Conservation (phyloP, 2,888 invertebrate genomes). For the Dicycla oo region DNA sequence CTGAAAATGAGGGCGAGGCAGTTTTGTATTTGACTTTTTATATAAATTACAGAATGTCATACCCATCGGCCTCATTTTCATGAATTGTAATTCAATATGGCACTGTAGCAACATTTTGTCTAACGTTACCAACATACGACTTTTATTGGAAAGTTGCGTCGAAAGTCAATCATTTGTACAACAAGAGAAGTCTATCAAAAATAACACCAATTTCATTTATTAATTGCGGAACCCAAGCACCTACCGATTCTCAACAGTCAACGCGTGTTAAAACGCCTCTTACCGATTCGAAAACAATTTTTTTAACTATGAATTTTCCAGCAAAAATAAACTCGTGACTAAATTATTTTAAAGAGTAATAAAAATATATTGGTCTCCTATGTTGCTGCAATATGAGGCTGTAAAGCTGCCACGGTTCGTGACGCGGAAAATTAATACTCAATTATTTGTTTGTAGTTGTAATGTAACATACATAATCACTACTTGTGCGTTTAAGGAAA, state of each 20-base stretch:
- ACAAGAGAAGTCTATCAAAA: neutral
- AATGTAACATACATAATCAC: neutral
- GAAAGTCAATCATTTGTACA: neutral
- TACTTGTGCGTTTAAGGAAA: neutral
- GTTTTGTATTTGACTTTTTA: neutral
- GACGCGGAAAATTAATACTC: neutral
- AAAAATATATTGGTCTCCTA: neutral
- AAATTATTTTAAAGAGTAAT: constrained; percentile 14
- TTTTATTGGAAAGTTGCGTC: too few species aligned
- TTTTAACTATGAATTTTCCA: neutral
- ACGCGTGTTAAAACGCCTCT: neutral
- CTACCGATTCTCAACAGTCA: neutral
- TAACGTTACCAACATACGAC: too few species aligned
- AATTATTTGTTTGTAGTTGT: neutral
- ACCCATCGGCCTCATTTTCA: neutral
- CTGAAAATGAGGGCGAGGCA: neutral
- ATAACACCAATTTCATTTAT: neutral
- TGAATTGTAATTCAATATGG: neutral
- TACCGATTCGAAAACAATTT: too few species aligned
- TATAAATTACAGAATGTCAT: neutral
- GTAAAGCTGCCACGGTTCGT: neutral
- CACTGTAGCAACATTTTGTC: too few species aligned
- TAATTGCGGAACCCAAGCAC: neutral
- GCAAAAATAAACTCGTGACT: neutral
- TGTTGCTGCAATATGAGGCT: neutral